Evolutionary conservation across 2,797 vertebrate genomes (phyloP).

Genomic region (Loriculus beryllinus): DNA sequence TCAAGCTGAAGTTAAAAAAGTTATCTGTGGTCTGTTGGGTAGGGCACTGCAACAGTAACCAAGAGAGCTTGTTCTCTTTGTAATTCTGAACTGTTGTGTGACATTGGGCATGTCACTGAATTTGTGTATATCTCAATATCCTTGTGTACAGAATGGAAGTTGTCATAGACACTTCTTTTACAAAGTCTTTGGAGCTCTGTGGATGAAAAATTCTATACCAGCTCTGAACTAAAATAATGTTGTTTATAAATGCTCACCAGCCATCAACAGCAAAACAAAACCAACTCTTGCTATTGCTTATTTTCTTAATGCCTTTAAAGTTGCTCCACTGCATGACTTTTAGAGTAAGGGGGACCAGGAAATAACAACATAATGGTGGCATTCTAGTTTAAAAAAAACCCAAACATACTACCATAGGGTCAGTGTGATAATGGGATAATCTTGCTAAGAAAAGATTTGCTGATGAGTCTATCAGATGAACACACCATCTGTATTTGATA

Average conservation of each 20-base stretch:
- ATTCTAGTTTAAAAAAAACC: background rate
- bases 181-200: background rate
- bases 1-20: background rate
- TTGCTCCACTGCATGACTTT: background rate
- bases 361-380: background rate
- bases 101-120: background rate
- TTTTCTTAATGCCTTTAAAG: background rate
- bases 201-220: background rate
- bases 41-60: background rate
- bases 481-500: background rate
- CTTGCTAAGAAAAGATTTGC: background rate
- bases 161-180: background rate
- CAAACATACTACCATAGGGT: background rate
- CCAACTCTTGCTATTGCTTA: background rate
- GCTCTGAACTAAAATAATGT: background rate
- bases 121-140: background rate
- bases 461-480: background rate
- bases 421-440: background rate
- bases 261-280: background rate
- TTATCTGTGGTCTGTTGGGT: background rate
- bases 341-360: background rate
- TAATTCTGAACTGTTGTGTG: background rate
- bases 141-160: background rate
- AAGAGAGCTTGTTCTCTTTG: background rate
- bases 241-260: background rate